Conservation (phyloP, 1,140 invertebrate genomes). For the Melitaea cinxia region DNA sequence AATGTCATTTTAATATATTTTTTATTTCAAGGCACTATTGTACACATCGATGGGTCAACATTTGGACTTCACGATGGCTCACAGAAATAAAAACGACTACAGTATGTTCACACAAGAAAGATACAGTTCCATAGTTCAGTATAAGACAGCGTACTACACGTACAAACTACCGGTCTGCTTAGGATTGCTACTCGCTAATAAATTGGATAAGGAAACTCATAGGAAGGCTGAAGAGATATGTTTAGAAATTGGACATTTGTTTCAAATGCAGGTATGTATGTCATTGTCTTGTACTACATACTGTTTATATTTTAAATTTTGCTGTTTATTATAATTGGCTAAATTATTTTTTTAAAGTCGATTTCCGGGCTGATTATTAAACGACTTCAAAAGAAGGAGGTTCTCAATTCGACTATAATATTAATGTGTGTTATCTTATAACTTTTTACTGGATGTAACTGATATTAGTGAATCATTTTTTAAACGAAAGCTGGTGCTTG, state of each 20-base stretch:
- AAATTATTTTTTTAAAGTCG: too few relatives aligned
- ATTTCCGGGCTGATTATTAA: too few relatives aligned
- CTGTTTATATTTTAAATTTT: neutral
- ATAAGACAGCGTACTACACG: constrained; percentile 95
- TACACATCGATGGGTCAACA: constrained; percentile 89
- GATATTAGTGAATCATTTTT: too few relatives aligned
- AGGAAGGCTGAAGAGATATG: constrained; percentile 88
- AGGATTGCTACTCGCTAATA: constrained; percentile 90
- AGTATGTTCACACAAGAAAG: constrained; percentile 88
- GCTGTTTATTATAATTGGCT: too few relatives aligned
- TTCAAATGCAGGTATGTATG: constrained; percentile 90
- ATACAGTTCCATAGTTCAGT: constrained; percentile 93
- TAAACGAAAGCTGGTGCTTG: too few relatives aligned
- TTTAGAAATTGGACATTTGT: constrained; percentile 93
- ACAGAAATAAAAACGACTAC: constrained; percentile 82
- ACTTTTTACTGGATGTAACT: too few relatives aligned
- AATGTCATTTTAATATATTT: constrained; percentile 55
- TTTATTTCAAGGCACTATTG: constrained; percentile 65
- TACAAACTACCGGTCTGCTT: constrained; percentile 92
- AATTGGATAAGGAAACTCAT: constrained; percentile 85
- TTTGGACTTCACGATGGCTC: constrained; percentile 84
- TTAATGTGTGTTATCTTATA: too few relatives aligned
- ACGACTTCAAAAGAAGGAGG: too few relatives aligned
- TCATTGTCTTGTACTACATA: neutral
- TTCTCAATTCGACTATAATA: too few relatives aligned